These are phyloP conservation scores for Drosophila colorata DNA, from an alignment of 2,888 invertebrate species.

Conservation along the genomic window DNA sequence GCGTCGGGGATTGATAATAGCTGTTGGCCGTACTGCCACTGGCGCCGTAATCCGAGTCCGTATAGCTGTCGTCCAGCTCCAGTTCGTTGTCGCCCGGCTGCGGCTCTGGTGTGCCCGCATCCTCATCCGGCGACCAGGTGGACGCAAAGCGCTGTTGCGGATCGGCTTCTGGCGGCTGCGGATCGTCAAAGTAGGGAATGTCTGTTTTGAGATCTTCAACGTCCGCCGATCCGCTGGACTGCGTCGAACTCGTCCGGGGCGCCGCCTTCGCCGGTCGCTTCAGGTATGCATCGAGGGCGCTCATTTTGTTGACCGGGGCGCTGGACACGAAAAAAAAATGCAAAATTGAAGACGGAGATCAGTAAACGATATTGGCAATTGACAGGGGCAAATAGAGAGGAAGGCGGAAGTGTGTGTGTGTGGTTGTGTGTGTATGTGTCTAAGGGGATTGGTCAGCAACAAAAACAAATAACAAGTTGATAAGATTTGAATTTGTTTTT, in stretches of 20 bases:
- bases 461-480: conserved; percentile 7
- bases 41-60: conserved; percentile 69
- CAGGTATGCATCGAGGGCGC: conserved; percentile 52
- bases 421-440: background rate
- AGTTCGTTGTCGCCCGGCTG: conserved; percentile 18
- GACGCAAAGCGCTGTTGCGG: conserved; percentile 25
- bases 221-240: conserved; percentile 38
- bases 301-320: conserved; percentile 56
- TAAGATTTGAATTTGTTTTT: conserved; percentile 31
- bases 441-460: conserved; percentile 3
- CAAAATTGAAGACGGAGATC: background rate
- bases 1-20: conserved; percentile 58
- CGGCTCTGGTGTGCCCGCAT: conserved; percentile 21
- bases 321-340: conserved; percentile 11
- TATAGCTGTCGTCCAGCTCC: conserved; percentile 61
- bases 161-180: conserved; percentile 27
- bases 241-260: conserved; percentile 28
- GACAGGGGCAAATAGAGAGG: background rate
- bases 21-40: conserved; percentile 51
- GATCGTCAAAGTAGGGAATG: conserved; percentile 76
- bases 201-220: conserved; percentile 72
- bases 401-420: background rate
- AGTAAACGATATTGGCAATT: conserved; percentile 1
- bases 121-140: conserved; percentile 41
- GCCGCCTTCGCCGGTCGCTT: conserved; percentile 46